Conservation (phyloP, 1,140 invertebrate genomes). For the Chelonus insularis region DNA sequence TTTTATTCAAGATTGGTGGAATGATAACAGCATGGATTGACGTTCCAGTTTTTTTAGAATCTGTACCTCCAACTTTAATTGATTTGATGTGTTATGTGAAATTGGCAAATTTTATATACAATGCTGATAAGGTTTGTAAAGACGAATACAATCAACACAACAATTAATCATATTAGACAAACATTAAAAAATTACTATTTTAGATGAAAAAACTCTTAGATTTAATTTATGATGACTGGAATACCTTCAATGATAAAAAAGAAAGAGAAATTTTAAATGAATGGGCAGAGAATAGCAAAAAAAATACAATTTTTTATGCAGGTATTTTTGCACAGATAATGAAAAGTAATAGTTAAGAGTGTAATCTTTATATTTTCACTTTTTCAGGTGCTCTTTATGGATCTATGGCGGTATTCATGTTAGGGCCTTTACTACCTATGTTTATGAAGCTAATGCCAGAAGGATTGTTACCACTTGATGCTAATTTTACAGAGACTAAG, state of each 20-base stretch:
- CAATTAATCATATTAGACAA: conserved; percentile 1
- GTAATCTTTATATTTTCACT: no score
- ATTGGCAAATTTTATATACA: conserved; percentile 37
- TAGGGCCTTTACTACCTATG: conserved; percentile 31
- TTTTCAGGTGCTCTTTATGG: conserved; percentile 35
- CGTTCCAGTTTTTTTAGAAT: conserved; percentile 32
- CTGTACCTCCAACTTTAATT: conserved; percentile 35
- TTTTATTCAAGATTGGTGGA: conserved; percentile 33
- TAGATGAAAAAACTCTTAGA: conserved; percentile 36
- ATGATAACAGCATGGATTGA: conserved; percentile 31
- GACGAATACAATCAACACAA: not conserved
- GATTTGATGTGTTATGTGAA: conserved; percentile 35
- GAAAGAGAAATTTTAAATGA: conserved; percentile 31
- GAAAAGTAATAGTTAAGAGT: not conserved
- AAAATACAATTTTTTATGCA: conserved; percentile 31
- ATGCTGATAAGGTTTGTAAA: conserved; percentile 34
- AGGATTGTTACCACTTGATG: conserved; percentile 8
- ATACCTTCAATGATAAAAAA: conserved; percentile 1
- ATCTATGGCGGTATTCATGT: conserved; percentile 37
- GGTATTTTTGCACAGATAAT: conserved; percentile 19
- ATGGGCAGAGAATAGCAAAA: conserved; percentile 33
- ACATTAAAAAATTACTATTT: not conserved
- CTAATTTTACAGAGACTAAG: conserved; percentile 16
- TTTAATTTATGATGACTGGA: conserved; percentile 35
- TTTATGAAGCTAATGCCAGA: conserved; percentile 19